Evolutionary conservation across 2,797 vertebrate genomes (phyloP).

Genomic region (Chelmon rostratus): DNA sequence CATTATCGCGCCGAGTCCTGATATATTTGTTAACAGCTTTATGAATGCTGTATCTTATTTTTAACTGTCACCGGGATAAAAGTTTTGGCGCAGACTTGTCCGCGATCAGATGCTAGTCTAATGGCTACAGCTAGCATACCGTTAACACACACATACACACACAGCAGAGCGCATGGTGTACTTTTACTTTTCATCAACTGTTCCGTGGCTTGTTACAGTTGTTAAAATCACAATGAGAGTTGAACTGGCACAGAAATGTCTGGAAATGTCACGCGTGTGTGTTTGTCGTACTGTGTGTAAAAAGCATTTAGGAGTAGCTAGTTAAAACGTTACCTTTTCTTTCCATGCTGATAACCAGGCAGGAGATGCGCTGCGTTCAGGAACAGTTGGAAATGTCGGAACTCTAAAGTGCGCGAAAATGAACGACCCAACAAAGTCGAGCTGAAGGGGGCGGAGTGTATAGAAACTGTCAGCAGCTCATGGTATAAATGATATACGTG

Average conservation of each 20-base stretch:
- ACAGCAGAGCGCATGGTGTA: constrained; percentile 72
- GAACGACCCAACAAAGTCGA: background rate
- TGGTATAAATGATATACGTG: background rate
- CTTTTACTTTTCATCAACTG: constrained; percentile 50
- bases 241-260: rapidly evolving
- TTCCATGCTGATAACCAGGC: constrained; percentile 82
- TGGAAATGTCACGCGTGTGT: background rate
- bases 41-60: background rate
- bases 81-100: constrained; percentile 31
- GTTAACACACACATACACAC: constrained; percentile 43
- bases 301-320: constrained; percentile 14
- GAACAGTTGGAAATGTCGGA: constrained; percentile 48
- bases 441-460: constrained; percentile 19
- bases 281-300: background rate
- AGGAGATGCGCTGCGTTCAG: constrained; percentile 56
- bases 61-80: background rate
- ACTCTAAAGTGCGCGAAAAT: constrained; percentile 49
- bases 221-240: too few species aligned
- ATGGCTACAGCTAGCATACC: constrained; percentile 70
- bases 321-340: constrained; percentile 84
- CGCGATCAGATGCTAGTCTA: constrained; percentile 48
- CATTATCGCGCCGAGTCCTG: rapidly evolving
- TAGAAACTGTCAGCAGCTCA: background rate
- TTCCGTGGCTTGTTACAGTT: background rate
- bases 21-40: rapidly evolving